Evolutionary conservation across 2,113 vertebrate species (phyloP).

Genomic region (Microtus montanus): DNA sequence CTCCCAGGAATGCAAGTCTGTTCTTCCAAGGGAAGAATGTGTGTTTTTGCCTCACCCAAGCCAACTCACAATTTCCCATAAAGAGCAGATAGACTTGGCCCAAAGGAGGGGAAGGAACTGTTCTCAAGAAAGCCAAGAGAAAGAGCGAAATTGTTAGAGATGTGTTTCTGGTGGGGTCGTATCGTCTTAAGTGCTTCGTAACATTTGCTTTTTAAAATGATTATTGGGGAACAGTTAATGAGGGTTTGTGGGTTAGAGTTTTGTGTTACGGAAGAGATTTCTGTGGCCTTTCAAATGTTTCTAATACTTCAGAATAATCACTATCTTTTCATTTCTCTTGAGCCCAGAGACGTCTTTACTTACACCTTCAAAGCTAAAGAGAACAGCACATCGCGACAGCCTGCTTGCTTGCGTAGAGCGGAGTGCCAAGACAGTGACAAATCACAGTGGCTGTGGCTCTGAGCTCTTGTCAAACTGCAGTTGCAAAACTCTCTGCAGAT

Average conservation of each 20-base stretch:
- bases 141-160: background rate
- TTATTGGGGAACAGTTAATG: background rate
- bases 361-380: background rate
- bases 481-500: slow-evolving; percentile 15
- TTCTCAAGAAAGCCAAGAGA: background rate
- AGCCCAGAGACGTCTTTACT: slow-evolving; percentile 29
- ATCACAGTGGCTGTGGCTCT: background rate
- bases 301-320: background rate
- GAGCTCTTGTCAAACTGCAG: background rate
- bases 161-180: slow-evolving; percentile 6
- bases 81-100: background rate
- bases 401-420: background rate
- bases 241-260: background rate
- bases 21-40: slow-evolving; percentile 74
- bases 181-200: background rate
- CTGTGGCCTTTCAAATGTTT: slow-evolving; percentile 44
- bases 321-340: slow-evolving; percentile 24
- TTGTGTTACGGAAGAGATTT: background rate
- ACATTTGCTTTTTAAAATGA: background rate
- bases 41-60: slow-evolving; percentile 73
- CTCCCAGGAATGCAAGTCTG: slow-evolving; percentile 67
- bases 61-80: slow-evolving; percentile 56
- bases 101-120: slow-evolving; percentile 18
- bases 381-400: background rate
- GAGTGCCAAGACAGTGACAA: background rate